Conservation (phyloP, 2,797 vertebrate genomes). For the Thaleichthys pacificus region DNA sequence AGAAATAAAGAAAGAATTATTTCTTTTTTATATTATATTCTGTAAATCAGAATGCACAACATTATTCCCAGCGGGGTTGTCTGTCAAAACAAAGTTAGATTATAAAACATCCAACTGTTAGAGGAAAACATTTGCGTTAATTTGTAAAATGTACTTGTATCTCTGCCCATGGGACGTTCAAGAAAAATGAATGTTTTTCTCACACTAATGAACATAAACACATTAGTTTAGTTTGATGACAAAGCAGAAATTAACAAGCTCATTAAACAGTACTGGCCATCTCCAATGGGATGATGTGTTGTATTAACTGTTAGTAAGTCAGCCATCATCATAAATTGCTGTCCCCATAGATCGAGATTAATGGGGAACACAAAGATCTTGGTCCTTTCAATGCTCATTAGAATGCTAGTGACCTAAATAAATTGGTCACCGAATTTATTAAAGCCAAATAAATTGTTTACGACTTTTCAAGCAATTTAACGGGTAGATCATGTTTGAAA, state of each 20-base stretch:
- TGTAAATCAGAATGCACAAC: too few species aligned
- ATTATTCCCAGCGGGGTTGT: too few species aligned
- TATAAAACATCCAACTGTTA: too few species aligned
- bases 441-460: not conserved
- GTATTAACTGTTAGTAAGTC: not conserved
- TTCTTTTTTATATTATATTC: too few species aligned
- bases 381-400: not conserved
- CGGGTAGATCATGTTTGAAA: not conserved
- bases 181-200: not conserved
- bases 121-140: too few species aligned
- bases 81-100: too few species aligned
- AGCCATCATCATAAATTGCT: not conserved
- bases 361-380: not conserved
- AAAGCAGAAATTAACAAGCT: not conserved
- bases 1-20: too few species aligned
- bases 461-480: not conserved
- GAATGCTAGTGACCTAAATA: not conserved
- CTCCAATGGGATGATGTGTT: not conserved
- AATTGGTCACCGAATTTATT: not conserved
- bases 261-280: not conserved
- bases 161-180: too few species aligned
- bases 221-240: not conserved
- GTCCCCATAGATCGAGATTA: not conserved
- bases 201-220: constrained; percentile 2
- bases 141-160: too few species aligned